Evolutionary conservation across 2,888 invertebrate genomes (phyloP), one percentile per base, ranked within the genome.

Genomic region (Tetramorium bicarinatum): DNA sequence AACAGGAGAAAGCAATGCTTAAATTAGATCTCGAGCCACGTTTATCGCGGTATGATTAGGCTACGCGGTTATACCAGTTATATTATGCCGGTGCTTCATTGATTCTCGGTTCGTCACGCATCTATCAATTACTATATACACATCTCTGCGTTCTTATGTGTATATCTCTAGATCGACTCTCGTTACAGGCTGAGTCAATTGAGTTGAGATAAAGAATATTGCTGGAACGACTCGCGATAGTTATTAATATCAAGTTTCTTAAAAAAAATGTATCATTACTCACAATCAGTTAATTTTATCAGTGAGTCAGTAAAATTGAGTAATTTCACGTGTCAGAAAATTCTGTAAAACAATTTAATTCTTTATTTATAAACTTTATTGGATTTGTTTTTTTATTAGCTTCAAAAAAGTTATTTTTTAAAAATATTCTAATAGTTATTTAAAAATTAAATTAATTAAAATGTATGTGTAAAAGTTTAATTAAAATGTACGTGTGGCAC

Each of bases 121-220:
- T 56, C 81, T 83, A 87, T 87, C 87, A 83, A 88, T 88, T 88
- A 88, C 83, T 44, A 29, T 69, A n/a, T 18, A 25, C 41, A 29
- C 74, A 62, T 74, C 18, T 61, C 38, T 69, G 15, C 54, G 44
- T 52, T 34, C 44, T 44, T 44, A n/a, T 13, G 18, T 15, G n/a
- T 44, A 7, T 62, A 61, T 62, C 81, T 76, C 52, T 52, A 76
- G 66, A 66, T 29, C 29, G 59, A 66, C 6, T 84, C 47, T 62
- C 62, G 11, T 81, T 79, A 79, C 47, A 6, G 7, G 25, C 56
- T 56, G 88, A 88, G 83, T 85, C 83, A 88, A 86, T 80, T 80
- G 44, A 34, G 7, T 11, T 13, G 71, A 85, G 62, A 86, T 86
- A 88, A 85, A 87, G 85, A 88, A 64, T 62, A 56, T 54, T 25